Conservation (phyloP, 30 jellyfish, hydroid and myxozoan genomes). For the Catostylus mosaicus region DNA sequence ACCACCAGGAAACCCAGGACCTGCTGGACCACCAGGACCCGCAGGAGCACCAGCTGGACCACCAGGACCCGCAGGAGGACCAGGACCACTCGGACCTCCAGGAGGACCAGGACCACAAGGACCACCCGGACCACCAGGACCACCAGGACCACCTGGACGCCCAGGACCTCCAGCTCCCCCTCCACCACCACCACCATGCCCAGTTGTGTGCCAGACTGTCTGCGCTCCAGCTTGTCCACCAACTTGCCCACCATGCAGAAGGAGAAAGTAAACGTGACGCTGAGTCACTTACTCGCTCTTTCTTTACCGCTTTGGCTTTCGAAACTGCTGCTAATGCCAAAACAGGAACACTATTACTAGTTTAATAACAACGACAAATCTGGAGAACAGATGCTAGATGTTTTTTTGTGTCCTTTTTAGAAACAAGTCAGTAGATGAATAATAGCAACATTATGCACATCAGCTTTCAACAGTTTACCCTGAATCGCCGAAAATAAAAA, state of each 20-base stretch:
- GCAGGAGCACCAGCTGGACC: slow-evolving; percentile 97
- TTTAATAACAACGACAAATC: slow-evolving; percentile 39
- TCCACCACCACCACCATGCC: slow-evolving; percentile 99
- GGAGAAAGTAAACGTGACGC: slow-evolving; percentile 31
- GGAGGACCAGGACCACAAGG: slow-evolving; percentile 95
- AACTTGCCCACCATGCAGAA: slow-evolving; percentile 78
- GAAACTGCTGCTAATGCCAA: slow-evolving; percentile 58
- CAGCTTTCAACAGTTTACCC: slow-evolving; percentile 33
- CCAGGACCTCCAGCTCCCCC: slow-evolving; percentile 99
- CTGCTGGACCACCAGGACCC: slow-evolving; percentile 85
- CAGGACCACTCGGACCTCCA: slow-evolving; percentile 95
- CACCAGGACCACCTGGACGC: slow-evolving; percentile 98
- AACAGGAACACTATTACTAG: slow-evolving; percentile 42
- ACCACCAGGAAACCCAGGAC: slow-evolving; percentile 95
- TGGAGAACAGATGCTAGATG: slow-evolving; percentile 46
- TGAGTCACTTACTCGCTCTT: slow-evolving; percentile 12
- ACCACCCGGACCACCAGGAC: slow-evolving; percentile 99
- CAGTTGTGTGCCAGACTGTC: slow-evolving; percentile 68
- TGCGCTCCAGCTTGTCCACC: slow-evolving; percentile 89
- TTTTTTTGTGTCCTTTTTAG: slow-evolving; percentile 45
- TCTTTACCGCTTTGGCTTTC: slow-evolving; percentile 52
- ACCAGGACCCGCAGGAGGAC: slow-evolving; percentile 88
- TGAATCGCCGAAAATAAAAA: slow-evolving; percentile 2
- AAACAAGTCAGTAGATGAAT: slow-evolving; percentile 16
- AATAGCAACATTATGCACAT: slow-evolving; percentile 34